Percentiles rank a stretch among this genome's conserved stretches.
Conservation (phyloP, 1,140 invertebrate genomes). For the Cydia amplana region DNA sequence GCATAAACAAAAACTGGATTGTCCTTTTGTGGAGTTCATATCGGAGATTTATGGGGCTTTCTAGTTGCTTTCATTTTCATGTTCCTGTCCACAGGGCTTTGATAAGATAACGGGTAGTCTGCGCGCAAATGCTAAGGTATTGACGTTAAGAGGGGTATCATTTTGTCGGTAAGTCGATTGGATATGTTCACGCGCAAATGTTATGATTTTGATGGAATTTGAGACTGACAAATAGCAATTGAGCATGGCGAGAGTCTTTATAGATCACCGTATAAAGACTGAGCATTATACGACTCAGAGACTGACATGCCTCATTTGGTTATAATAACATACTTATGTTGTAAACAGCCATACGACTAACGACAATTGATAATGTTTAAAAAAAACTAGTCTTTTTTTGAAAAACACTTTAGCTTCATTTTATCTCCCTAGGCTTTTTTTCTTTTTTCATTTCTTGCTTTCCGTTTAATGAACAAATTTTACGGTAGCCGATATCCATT, state of each 20-base stretch:
- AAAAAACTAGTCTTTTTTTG: too few relatives aligned
- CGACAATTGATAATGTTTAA: too few relatives aligned
- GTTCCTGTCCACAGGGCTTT: slow-evolving; percentile 14
- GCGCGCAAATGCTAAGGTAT: slow-evolving; percentile 1
- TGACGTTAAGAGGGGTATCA: neutral
- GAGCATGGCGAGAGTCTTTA: neutral
- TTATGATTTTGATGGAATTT: slow-evolving; percentile 12
- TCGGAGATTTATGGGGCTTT: slow-evolving; percentile 16
- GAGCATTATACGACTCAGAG: too few relatives aligned
- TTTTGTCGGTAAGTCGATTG: neutral
- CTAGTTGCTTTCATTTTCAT: slow-evolving; percentile 30
- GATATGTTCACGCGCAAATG: neutral
- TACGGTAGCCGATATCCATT: neutral
- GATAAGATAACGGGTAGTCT: neutral
- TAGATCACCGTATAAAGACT: too few relatives aligned
- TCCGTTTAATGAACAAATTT: neutral
- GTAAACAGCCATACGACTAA: too few relatives aligned
- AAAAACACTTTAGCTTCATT: too few relatives aligned
- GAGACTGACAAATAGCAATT: neutral
- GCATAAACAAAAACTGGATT: slow-evolving; percentile 24
- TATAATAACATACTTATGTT: too few relatives aligned
- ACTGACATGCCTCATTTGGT: too few relatives aligned
- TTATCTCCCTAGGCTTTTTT: too few relatives aligned
- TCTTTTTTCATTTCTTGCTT: too few relatives aligned
- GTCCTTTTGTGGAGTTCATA: slow-evolving; percentile 24